Evolutionary conservation across 1,140 invertebrate genomes (phyloP), one percentile per base, ranked within the genome.

Genomic region (Drosophila busckii): DNA sequence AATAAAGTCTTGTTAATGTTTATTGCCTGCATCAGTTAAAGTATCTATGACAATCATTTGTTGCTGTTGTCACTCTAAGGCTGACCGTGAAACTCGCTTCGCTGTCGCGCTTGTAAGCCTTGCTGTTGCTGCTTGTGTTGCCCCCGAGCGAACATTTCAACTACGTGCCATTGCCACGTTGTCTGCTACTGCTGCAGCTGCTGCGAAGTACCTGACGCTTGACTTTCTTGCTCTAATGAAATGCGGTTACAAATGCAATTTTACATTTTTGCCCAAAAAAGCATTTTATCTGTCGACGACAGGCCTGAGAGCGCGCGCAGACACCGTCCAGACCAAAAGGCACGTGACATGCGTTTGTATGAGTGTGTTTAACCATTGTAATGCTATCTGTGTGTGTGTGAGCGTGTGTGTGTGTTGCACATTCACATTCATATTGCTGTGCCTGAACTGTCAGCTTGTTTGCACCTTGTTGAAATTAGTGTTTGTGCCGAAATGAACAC

Each of bases 401-500:
- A 25, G 3, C 34, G 31, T 35, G 20, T 34, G 10, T 48, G 19
- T 8, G 6, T 23, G 9, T 1, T 41, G 19, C 12, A 61, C 50
- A 32, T 32, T 16, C 31, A 53, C 28, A 42, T 42, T 17, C 23
- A 12, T 23, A 59, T 22, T n/a, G 37, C 31, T 52, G 38, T 29
- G 37, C 13, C 8, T 2, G 10, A 28, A 31, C 40, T 48, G 71
- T 67, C 75, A 73, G 75, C 73, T 82, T 80, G 73, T 80, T 80
- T 80, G 73, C 73, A 82, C 73, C 75, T 80, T 80, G 73, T 80
- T 75, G 73, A 80, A 80, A 80, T 80, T 80, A 80, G 73, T 80
- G 73, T 80, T 82, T 82, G 68, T 73, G 68, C 68, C 69, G 44
- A 80, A 82, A 80, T 80, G 73, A 80, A 80, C 73, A 80, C 75